Percentiles rank a stretch among this genome's conserved stretches.
Evolutionary conservation across 1,140 invertebrate species (phyloP).

Genomic region (Drosophila truncata): DNA sequence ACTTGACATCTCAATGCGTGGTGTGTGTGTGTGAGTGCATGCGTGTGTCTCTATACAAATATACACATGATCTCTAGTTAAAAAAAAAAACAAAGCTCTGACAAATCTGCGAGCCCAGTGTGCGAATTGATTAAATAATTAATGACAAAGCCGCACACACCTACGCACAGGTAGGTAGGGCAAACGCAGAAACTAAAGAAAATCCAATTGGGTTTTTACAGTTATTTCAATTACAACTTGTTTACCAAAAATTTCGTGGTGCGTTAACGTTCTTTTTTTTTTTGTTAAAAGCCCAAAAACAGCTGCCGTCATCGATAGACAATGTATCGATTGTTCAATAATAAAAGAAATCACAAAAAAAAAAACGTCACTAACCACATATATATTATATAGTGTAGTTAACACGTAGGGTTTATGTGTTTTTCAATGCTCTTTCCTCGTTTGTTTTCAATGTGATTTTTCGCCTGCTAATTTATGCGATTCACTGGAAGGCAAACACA

Average conservation of each 20-base stretch:
- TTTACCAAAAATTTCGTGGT: constrained; percentile 27
- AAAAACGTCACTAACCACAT: constrained; percentile 20
- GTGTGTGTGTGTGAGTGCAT: constrained; percentile 15
- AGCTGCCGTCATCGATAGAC: constrained; percentile 75
- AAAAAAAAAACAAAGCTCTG: constrained; percentile 32
- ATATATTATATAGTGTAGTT: constrained; percentile 32
- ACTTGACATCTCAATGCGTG: constrained; percentile 18
- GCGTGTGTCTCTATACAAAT: constrained; percentile 39
- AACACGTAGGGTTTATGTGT: constrained; percentile 41
- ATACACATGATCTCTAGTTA: constrained; percentile 60
- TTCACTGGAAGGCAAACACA: constrained; percentile 65
- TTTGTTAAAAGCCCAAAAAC: constrained; percentile 58
- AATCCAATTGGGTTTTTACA: constrained; percentile 11
- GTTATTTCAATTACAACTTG: constrained; percentile 17
- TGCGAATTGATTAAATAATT: constrained; percentile 51
- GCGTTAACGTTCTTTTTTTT: not conserved
- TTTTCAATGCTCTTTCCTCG: constrained; percentile 22
- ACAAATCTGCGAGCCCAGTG: constrained; percentile 24
- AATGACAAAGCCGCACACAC: constrained; percentile 22
- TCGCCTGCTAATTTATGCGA: constrained; percentile 54
- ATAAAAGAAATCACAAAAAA: constrained; percentile 36
- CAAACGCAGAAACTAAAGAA: not conserved
- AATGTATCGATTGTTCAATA: constrained; percentile 40
- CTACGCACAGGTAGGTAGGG: constrained; percentile 2
- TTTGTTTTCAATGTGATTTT: constrained; percentile 50